Base-by-base conservation (phyloP, 2,888 invertebrate species). In the Meliscaeva auricollis region DNA sequence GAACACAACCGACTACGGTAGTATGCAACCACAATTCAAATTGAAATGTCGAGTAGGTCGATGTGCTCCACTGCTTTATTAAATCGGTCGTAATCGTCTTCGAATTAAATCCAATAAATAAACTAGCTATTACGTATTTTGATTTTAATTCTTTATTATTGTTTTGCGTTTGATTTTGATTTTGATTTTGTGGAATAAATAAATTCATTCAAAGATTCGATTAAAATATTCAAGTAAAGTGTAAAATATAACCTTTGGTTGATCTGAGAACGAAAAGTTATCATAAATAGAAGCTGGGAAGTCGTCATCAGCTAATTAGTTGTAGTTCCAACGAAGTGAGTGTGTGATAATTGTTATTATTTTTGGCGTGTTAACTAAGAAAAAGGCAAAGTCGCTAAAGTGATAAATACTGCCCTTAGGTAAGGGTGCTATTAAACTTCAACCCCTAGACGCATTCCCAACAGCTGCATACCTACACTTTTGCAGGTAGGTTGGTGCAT, bases 21-120 rank as follows among this genome's bases (percentile, higher is more conserved):
- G 83, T 84, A 79, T 64, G 41, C 58, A 75, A 66, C 11, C 64
- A 66, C 50, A 52, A 74, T 79, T 84, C 83, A 74, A 75, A 70
- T 79, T 75, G 79, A 48, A 48, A 79, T 75, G 83, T 84, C 75
- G 75, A 84, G 70, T 84, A 48, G 74, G 9, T 58, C 32, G 52
- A 30, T 30, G 35, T 35, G 79, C 70, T 75, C 66, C 74, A 58
- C 26, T 41, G 9, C 38, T 7, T n/a, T 26, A 15, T 22, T 48
- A 20, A 11, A 64, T 78, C 54, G 68, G n/a, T 58, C 9, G 9
- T 68, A 60, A 60, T 38, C 44, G 30, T 62, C 26, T 44, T 62
- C 32, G 68, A 32, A 68, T 17, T 83, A 32, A 74, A 73, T 30
- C 30, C n/a, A 20, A 69, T 9, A 38, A 9, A 13, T 11, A 38